phyloP scores from a whole-genome alignment of 2,888 invertebrate genomes.

The Emesis russula region DNA sequence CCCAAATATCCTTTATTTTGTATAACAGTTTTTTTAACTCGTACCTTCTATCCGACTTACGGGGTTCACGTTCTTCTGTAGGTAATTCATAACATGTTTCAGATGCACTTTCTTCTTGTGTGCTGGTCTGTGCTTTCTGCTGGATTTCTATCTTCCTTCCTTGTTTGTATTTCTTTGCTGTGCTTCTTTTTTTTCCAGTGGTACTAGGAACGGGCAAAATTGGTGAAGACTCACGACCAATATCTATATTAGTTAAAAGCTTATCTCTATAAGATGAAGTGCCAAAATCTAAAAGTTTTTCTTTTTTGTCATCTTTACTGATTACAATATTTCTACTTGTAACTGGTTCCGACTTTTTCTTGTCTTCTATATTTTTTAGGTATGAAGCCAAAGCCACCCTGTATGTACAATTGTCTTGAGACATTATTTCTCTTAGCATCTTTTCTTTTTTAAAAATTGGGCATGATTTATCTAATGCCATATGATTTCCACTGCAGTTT shows the following conservation, averaged over 20 bases:
- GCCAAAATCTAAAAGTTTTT: neutral
- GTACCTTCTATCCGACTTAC: neutral
- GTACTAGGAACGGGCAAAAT: neutral
- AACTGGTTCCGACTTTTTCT: too few species aligned
- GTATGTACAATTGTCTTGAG: neutral
- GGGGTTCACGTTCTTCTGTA: neutral
- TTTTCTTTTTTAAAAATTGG: slow-evolving; percentile 1
- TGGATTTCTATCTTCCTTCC: neutral
- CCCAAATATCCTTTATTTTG: neutral
- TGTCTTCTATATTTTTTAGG: neutral
- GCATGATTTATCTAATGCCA: neutral
- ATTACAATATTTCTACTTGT: neutral
- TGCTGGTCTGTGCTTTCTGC: neutral
- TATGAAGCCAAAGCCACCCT: neutral
- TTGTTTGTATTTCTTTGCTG: neutral
- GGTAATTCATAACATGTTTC: neutral
- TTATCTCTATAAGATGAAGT: neutral
- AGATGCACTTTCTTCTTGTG: neutral
- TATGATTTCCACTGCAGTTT: neutral
- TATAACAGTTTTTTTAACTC: neutral
- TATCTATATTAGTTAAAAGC: neutral
- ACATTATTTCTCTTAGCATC: neutral
- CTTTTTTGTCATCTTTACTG: neutral
- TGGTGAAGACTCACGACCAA: neutral
- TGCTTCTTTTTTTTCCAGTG: neutral